Evolutionary conservation across 2,797 vertebrate genomes (phyloP).

Genomic region (Sphaeramia orbicularis): DNA sequence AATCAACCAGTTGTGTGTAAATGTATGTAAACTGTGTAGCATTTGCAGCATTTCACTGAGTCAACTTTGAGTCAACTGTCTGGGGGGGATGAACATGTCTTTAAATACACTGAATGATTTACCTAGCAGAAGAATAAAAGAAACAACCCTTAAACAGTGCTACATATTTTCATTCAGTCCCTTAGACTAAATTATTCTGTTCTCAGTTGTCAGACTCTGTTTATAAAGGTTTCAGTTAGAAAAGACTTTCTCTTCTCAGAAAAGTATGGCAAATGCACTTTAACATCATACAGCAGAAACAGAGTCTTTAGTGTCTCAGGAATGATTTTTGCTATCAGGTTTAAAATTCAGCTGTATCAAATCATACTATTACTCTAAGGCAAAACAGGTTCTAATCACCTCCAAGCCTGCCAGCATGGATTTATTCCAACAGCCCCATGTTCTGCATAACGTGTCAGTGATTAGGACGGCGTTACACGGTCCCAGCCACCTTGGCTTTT

Average conservation of each 20-base stretch:
- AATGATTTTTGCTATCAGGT: neutral
- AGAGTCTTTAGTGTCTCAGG: neutral
- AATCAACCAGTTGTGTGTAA: too few species aligned
- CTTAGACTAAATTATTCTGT: neutral
- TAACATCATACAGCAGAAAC: neutral
- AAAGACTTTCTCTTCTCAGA: constrained; percentile 1
- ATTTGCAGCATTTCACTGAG: too few species aligned
- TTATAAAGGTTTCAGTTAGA: too few species aligned
- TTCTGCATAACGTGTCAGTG: constrained; percentile 17
- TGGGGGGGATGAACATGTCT: too few species aligned
- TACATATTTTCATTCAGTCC: too few species aligned
- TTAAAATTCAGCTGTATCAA: neutral
- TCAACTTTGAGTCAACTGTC: too few species aligned
- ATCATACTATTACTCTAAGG: neutral
- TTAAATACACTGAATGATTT: too few species aligned
- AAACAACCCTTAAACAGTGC: too few species aligned
- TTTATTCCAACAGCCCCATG: constrained; percentile 13
- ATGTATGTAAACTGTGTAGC: too few species aligned
- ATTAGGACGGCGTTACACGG: constrained; percentile 34
- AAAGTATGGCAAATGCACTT: neutral
- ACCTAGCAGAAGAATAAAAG: too few species aligned
- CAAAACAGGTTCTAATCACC: constrained; percentile 8
- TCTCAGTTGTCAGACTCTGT: neutral
- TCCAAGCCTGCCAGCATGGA: neutral
- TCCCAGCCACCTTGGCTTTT: constrained; percentile 22